Base-by-base conservation (phyloP, 2,113 vertebrate genomes). In the Ictalurus punctatus region DNA sequence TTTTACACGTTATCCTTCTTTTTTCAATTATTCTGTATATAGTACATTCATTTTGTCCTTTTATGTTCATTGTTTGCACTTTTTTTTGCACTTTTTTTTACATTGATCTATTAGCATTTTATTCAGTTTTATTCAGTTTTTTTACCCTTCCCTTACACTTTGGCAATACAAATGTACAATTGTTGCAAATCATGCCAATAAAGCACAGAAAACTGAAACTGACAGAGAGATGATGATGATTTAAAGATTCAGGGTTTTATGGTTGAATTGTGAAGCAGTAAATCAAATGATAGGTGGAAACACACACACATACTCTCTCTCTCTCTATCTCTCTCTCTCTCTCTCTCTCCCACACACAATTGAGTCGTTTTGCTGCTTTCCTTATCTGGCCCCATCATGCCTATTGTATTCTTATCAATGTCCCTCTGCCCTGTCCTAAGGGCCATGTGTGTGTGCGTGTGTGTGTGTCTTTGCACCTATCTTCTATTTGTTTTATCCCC, bases 361-460 rank as follows among this genome's bases (percentile, higher is more conserved):
- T 52, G 82, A 85, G 34, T 86, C 37, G 48, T 61, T 82, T 67
- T 67, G 82, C 71, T 84, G 56, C 73, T 30, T 25, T 71, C 69
- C 89, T 92, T 92, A 92, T 91, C 92, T 89, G 80, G 37, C 63
- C 56, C 83, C 83, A 92, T 92, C 90, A 91, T 86, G 69, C 90
- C 87, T 88, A 91, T 92, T 92, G 90, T 92, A 90, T 89, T 84
- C 92, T 91, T 92, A 92, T 91, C 90, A 89, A 52, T 74, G 63
- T 37, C 89, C 21, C 87, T 89, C 90, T 92, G 90, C 89, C 89
- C 92, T 91, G 71, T 86, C 83, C 92, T 65, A 59, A 88, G 89
- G 90, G 88, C 81, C 63, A 61, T 85, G 40, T 23, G 58, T 89
- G 74, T 89, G 65, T 89, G 21, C 8, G 73, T 37, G 16, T 37